Evolutionary conservation across 2,797 vertebrate genomes (phyloP), one percentile per base, ranked within the genome.

Genomic region (Sebastes iracundus): DNA sequence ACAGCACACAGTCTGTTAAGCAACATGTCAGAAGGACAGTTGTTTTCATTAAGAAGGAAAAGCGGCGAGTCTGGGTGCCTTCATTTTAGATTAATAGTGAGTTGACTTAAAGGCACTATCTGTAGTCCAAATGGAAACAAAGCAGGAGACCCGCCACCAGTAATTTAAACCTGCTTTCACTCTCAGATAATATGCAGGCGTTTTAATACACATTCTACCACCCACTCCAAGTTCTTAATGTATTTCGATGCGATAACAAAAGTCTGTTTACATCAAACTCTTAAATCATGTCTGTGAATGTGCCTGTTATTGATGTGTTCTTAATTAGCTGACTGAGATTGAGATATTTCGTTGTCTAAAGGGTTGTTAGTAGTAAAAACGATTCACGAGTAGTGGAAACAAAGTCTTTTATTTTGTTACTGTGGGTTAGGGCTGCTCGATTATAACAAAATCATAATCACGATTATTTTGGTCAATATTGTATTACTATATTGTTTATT

Each of bases 81-180:
- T 32, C 18, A 32, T 72, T 75, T 80, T 46, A 79, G 49, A 78
- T 75, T 71, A n/a, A 69, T 53, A 68, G 4, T 23, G 12, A 72
- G 60, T 75, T 56, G 6, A 20, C 18, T 62, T 69, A 56, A 63
- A 75, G 14, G 3, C 25, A 16, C 32, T 11, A 14, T 61, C 23
- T 68, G 42, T 62, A 8, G 18, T 32, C 64, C 38, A 63, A 58
- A 71, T 72, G 27, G 60, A 74, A 67, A 70, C 66, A 42, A 42
- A 75, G 33, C 53, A 42, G 12, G 5, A 64, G 32, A 42, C 9
- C 22, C 5, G 38, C 22, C 20, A 55, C 25, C 3, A 78, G 5
- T 28, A 25, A 46, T 67, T 76, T 18, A 60, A 68, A 61, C 12
- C 18, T 27, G 28, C 58, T 58, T 64, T 60, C 0, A 72, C 25